phyloP scores from a whole-genome alignment of 1,140 invertebrate genomes.

The Microplitis demolitor region DNA sequence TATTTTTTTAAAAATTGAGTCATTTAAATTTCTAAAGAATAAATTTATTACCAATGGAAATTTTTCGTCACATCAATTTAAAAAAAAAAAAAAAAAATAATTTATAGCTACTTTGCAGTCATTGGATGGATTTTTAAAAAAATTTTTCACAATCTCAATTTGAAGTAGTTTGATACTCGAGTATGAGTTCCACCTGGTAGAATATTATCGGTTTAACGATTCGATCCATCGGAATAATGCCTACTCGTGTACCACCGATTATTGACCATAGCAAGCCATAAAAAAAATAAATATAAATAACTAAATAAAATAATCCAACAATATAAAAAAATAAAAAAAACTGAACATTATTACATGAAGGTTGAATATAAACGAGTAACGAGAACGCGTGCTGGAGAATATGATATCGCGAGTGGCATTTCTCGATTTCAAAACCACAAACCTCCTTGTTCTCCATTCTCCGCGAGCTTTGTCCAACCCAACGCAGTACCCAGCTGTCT shows the following conservation, averaged over 20 bases:
- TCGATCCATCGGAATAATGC: not conserved
- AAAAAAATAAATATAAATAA: not conserved
- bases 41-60: too few relatives aligned
- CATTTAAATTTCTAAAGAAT: too few relatives aligned
- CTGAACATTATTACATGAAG: slow-evolving; percentile 5
- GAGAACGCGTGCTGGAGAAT: slow-evolving; percentile 30
- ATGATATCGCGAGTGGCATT: slow-evolving; percentile 41
- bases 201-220: slow-evolving; percentile 1
- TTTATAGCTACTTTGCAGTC: not conserved
- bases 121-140: not conserved
- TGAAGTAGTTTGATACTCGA: not conserved
- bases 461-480: not conserved
- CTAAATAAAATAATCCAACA: too few relatives aligned
- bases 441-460: slow-evolving; percentile 5
- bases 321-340: not conserved
- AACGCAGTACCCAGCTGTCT: not conserved
- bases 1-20: too few relatives aligned
- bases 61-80: too few relatives aligned
- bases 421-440: slow-evolving; percentile 45
- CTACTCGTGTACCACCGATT: not conserved
- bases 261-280: not conserved
- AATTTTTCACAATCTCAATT: not conserved
- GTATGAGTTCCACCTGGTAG: not conserved
- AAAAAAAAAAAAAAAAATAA: not conserved
- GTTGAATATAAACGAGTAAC: slow-evolving; percentile 16